Base-by-base conservation (phyloP, 2,797 vertebrate genomes). In the Clarias pachynema region DNA sequence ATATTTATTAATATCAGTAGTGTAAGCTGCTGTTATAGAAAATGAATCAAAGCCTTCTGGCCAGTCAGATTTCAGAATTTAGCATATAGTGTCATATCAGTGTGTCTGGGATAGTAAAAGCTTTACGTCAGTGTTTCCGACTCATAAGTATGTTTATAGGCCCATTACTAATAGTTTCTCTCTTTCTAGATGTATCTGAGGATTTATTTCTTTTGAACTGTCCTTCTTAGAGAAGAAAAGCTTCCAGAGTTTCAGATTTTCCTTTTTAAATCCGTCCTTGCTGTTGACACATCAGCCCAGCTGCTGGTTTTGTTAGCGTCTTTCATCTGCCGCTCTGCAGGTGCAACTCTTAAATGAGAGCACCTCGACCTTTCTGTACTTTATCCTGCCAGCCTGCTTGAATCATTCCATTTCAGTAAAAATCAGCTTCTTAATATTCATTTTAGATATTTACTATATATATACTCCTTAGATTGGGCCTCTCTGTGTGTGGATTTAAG, bases 311-410 rank as follows among this genome's bases (percentile, higher is more conserved):
- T 84, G 75, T 74, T 62, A 24, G 37, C 12, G 2, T 14, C 78
- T 82, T 82, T 87, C 83, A 84, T 86, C 62, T 59, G 53, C 37
- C 24, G 68, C 73, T 82, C 82, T 82, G 72, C 66, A 87, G 72
- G 86, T 84, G 60, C 73, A 81, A 72, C 62, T 79, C 40, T 66
- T 68, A 84, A 79, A 79, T 16, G 9, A 77, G 15, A 86, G 56
- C 2, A 5, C 60, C 53, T 59, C 5, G 56, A 81, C 65, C 57
- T 70, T 68, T 84, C 72, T 84, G 53, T 62, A 81, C 56, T 49
- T 75, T 49, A 40, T 81, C 34, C 63, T 15, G 1, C 68, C 63
- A 12, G 44, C 66, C 57, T 73, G 14, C 84, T 59, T 84, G 5
- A 79, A 62, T 79, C 62, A 79, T 63, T n/a, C 12, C 6, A 40